phyloP scores from a whole-genome alignment of 2,113 vertebrate genomes.

The Notothenia rossii region DNA sequence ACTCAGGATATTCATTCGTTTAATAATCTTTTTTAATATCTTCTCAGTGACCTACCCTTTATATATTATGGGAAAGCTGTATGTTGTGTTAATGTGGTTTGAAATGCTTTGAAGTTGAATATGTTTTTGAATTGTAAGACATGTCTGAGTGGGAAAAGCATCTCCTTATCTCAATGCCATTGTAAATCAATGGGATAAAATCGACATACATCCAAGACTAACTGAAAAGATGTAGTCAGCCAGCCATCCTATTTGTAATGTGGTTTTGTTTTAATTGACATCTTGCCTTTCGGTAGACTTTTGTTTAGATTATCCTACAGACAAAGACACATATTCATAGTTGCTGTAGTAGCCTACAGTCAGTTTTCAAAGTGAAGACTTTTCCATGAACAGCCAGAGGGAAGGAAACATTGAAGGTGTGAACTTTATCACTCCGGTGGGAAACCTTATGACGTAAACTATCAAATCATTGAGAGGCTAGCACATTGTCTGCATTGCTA shows the following conservation, averaged over 20 bases:
- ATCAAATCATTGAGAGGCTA: constrained; percentile 53
- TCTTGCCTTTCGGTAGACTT: constrained; percentile 7
- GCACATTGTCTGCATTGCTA: constrained; percentile 70
- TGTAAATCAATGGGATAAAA: constrained; percentile 57
- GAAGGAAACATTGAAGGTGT: constrained; percentile 26
- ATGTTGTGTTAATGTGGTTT: too few relatives aligned
- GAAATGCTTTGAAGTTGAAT: background rate
- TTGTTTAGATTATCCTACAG: background rate
- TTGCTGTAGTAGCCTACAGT: background rate
- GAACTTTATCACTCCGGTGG: constrained; percentile 1
- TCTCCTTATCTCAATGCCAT: constrained; percentile 33
- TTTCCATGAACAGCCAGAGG: background rate
- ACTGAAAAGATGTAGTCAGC: constrained; percentile 59
- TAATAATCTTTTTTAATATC: too few relatives aligned
- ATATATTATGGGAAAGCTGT: too few relatives aligned
- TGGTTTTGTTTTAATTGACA: constrained; percentile 39
- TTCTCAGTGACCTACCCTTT: too few relatives aligned
- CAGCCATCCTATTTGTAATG: constrained; percentile 15
- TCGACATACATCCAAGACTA: constrained; percentile 58
- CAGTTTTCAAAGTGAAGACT: background rate
- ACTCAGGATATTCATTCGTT: too few relatives aligned
- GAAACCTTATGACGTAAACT: constrained; percentile 35
- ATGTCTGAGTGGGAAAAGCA: constrained; percentile 35
- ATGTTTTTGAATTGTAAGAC: constrained; percentile 34
- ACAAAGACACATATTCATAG: constrained; percentile 1